Conservation (phyloP, 2,113 vertebrate species). For the Ovis canadensis region DNA sequence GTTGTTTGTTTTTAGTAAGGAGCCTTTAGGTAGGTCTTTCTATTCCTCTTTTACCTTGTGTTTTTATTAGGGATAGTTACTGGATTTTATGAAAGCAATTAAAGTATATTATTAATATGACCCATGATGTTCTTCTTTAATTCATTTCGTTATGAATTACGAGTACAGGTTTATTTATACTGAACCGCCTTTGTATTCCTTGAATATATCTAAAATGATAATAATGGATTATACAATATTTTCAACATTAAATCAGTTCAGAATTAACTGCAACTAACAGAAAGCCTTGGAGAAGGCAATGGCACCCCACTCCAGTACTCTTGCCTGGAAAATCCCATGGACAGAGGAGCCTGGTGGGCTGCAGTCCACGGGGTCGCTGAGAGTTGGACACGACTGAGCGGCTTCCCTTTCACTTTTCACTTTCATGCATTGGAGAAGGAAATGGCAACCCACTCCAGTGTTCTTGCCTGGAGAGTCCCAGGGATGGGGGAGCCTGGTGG, state of each 20-base stretch:
- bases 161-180: not conserved
- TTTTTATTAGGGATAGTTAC: not conserved
- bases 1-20: not conserved
- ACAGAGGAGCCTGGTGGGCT: no score
- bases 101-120: not conserved
- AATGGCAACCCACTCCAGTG: no score
- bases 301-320: no score
- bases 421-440: no score
- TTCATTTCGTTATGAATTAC: conserved; percentile 17
- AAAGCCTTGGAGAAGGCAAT: not conserved
- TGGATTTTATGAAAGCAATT: not conserved
- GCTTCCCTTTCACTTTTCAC: no score
- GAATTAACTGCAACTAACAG: conserved; percentile 10
- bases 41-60: not conserved
- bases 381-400: no score
- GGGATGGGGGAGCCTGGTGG: no score
- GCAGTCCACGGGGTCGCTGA: no score
- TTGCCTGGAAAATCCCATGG: no score
- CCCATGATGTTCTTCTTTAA: not conserved
- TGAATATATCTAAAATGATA: not conserved
- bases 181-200: not conserved
- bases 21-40: not conserved
- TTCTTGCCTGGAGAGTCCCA: no score
- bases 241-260: not conserved
- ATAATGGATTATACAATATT: not conserved